A percentile compares a stretch with the other conserved stretches of the same genome.
These are phyloP conservation scores for Poeciliopsis retropinna DNA, from an alignment of 2,113 vertebrate genomes.

Conservation along the genomic window DNA sequence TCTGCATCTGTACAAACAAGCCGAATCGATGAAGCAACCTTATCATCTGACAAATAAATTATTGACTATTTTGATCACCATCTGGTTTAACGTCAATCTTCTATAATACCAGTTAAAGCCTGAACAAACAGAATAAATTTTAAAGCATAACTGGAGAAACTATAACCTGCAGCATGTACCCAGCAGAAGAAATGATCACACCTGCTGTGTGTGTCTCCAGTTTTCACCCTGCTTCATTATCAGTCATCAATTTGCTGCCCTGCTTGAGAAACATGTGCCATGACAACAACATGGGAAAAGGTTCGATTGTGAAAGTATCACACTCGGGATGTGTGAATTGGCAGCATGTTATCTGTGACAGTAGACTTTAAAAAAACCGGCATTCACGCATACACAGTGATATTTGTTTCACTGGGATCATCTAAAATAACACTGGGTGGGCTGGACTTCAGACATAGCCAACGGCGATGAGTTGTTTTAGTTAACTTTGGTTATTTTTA, in stretches of 20 bases:
- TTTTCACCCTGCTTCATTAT: neutral
- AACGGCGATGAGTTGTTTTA: neutral
- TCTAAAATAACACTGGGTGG: neutral
- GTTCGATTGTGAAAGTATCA: neutral
- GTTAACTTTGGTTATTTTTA: no score
- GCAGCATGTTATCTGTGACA: neutral
- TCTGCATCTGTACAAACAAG: neutral
- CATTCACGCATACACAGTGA: neutral
- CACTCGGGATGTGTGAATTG: neutral
- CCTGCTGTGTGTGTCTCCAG: neutral
- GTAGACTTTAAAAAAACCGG: neutral
- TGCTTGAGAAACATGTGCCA: neutral
- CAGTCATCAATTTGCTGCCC: neutral
- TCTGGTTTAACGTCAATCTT: neutral
- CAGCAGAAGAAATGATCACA: neutral
- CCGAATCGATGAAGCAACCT: neutral
- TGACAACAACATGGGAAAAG: conserved; percentile 2
- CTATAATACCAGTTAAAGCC: neutral
- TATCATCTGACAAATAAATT: neutral
- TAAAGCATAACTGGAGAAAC: neutral
- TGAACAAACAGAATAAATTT: neutral
- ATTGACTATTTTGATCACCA: neutral
- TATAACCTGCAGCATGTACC: neutral
- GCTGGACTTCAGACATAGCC: neutral
- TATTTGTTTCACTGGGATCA: neutral